phyloP scores from a whole-genome alignment of 1,140 invertebrate species.

The Drosophila lowei region DNA sequence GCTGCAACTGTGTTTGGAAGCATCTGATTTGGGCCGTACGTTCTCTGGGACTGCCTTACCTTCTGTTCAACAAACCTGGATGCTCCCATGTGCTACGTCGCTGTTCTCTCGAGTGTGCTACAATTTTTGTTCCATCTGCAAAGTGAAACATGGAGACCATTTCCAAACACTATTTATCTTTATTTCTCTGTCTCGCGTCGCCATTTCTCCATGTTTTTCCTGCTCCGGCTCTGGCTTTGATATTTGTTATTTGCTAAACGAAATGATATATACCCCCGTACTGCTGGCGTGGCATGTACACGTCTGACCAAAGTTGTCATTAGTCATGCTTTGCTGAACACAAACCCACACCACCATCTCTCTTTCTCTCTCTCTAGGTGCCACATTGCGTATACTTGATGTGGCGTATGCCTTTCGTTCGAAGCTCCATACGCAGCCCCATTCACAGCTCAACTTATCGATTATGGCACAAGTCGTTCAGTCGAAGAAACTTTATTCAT shows the following conservation, averaged over 20 bases:
- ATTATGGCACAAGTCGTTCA: constrained; percentile 43
- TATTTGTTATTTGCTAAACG: constrained; percentile 76
- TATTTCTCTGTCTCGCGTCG: constrained; percentile 43
- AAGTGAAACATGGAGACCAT: constrained; percentile 56
- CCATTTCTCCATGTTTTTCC: not conserved
- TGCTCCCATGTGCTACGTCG: constrained; percentile 27
- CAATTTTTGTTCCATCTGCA: constrained; percentile 58
- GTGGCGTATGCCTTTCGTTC: constrained; percentile 2
- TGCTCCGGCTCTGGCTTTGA: constrained; percentile 24
- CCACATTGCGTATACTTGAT: constrained; percentile 64
- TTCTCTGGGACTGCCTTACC: no score
- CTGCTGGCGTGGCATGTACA: constrained; percentile 34
- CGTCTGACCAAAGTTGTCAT: constrained; percentile 68
- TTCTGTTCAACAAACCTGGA: not conserved
- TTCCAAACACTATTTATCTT: constrained; percentile 76
- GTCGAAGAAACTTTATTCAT: constrained; percentile 60
- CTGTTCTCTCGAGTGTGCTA: constrained; percentile 56
- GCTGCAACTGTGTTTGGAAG: not conserved
- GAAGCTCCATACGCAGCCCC: constrained; percentile 12
- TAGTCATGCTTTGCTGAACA: constrained; percentile 73
- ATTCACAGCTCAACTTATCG: constrained; percentile 48
- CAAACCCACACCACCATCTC: constrained; percentile 15
- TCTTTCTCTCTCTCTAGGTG: constrained; percentile 1
- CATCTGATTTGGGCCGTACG: no score
- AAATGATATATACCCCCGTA: constrained; percentile 62